A percentile compares a stretch with the other conserved stretches of the same genome.
Evolutionary conservation across 1,140 invertebrate species (phyloP).

Genomic region (Lasioglossum albipes): DNA sequence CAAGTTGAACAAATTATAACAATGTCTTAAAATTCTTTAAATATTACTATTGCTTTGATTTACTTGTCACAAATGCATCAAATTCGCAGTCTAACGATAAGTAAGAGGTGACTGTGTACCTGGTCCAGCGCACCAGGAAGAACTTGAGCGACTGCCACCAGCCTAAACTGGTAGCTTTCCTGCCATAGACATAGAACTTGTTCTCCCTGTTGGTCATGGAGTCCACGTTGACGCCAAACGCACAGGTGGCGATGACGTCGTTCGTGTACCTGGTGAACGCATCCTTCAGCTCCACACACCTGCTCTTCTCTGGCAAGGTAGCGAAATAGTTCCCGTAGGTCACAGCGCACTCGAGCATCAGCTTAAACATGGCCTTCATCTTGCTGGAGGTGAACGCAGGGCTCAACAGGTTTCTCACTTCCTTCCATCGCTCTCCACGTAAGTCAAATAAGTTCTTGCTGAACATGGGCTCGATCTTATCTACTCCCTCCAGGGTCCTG

Average conservation of each 20-base stretch:
- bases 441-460: slow-evolving; percentile 70
- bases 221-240: slow-evolving; percentile 73
- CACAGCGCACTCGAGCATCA: slow-evolving; percentile 41
- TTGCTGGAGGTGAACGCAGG: slow-evolving; percentile 73
- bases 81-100: too few species aligned
- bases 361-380: slow-evolving; percentile 51
- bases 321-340: slow-evolving; percentile 23
- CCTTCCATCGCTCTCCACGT: slow-evolving; percentile 69
- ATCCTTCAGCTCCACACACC: slow-evolving; percentile 71
- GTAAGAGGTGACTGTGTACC: not conserved
- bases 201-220: slow-evolving; percentile 58
- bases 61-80: too few species aligned
- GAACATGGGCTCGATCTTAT: slow-evolving; percentile 68
- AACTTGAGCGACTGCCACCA: slow-evolving; percentile 59
- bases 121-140: slow-evolving; percentile 56
- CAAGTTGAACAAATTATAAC: too few species aligned
- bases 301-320: slow-evolving; percentile 39
- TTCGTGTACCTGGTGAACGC: slow-evolving; percentile 75
- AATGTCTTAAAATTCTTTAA: too few species aligned
- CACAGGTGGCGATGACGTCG: slow-evolving; percentile 77
- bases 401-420: slow-evolving; percentile 66
- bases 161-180: slow-evolving; percentile 63
- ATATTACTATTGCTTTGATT: too few species aligned
- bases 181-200: slow-evolving; percentile 70
- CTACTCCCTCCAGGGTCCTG: slow-evolving; percentile 13